Conservation (phyloP, 2,113 vertebrate species). For the Hydrolagus affinis region DNA sequence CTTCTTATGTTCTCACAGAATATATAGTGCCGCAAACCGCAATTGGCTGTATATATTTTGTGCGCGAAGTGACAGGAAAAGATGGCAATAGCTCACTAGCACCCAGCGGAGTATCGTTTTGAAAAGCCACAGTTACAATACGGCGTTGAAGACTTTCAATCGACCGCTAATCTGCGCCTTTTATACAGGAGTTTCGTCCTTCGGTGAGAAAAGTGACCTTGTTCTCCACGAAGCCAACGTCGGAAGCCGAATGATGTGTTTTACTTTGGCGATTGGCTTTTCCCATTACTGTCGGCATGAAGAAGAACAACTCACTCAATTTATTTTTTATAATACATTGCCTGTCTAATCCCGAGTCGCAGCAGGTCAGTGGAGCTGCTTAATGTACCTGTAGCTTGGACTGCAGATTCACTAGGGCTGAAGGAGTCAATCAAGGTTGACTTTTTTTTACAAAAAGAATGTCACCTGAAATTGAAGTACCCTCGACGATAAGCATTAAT, state of each 20-base stretch:
- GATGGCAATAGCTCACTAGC: not conserved
- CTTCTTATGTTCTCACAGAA: too few species aligned
- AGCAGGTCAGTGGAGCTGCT: not conserved
- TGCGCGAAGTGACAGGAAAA: not conserved
- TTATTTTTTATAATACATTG: not conserved
- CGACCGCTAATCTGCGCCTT: too few species aligned
- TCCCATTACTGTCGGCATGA: not conserved
- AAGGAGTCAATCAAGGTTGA: not conserved
- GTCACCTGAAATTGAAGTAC: not conserved
- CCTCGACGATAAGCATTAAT: not conserved
- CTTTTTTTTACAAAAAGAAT: not conserved
- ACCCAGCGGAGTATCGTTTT: not conserved
- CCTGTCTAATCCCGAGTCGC: not conserved
- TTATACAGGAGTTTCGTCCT: not conserved
- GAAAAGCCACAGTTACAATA: not conserved
- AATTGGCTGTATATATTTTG: not conserved
- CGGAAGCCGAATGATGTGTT: not conserved
- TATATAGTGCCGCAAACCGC: too few species aligned
- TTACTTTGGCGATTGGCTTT: not conserved
- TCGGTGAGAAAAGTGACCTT: not conserved
- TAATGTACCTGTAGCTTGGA: not conserved
- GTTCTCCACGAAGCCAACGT: not conserved
- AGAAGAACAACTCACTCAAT: conserved; percentile 2
- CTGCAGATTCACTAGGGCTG: not conserved
- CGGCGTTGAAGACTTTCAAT: not conserved